Evolutionary conservation across 2,113 vertebrate species (phyloP).

Genomic region (Rhynchomys soricoides): DNA sequence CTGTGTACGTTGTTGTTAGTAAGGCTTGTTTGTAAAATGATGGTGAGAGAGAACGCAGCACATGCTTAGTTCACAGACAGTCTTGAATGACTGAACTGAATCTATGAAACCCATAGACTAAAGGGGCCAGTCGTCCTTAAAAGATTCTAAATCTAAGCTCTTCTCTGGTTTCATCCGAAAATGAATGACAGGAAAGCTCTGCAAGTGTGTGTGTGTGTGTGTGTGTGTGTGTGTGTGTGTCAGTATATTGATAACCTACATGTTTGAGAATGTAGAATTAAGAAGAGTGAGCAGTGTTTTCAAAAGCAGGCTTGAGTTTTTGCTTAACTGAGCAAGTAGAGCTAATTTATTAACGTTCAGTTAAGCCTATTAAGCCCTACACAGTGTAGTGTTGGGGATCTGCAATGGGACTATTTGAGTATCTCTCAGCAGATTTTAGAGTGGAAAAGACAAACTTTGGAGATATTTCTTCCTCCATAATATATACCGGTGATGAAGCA

Average conservation of each 20-base stretch:
- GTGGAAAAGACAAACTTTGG: background rate
- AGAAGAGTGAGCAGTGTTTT: background rate
- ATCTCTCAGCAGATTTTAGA: background rate
- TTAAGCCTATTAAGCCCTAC: background rate
- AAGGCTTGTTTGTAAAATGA: background rate
- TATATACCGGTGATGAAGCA: too few species aligned
- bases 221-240: background rate
- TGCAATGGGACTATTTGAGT: background rate
- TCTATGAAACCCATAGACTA: background rate
- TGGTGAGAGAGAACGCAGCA: background rate
- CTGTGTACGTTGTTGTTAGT: background rate
- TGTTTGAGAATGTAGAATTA: background rate
- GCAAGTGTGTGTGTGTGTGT: background rate
- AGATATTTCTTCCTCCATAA: background rate
- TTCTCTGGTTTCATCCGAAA: slow-evolving; percentile 3
- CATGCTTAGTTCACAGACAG: too few species aligned
- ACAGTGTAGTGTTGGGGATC: slow-evolving; percentile 8
- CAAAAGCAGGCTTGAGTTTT: background rate
- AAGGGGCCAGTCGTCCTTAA: background rate
- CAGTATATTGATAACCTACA: background rate
- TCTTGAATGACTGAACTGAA: background rate
- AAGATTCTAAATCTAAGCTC: background rate
- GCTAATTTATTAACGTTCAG: background rate
- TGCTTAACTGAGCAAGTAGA: background rate
- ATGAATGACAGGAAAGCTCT: background rate